Base-by-base conservation (phyloP, 2,888 invertebrate species). In the Agrochola macilenta region DNA sequence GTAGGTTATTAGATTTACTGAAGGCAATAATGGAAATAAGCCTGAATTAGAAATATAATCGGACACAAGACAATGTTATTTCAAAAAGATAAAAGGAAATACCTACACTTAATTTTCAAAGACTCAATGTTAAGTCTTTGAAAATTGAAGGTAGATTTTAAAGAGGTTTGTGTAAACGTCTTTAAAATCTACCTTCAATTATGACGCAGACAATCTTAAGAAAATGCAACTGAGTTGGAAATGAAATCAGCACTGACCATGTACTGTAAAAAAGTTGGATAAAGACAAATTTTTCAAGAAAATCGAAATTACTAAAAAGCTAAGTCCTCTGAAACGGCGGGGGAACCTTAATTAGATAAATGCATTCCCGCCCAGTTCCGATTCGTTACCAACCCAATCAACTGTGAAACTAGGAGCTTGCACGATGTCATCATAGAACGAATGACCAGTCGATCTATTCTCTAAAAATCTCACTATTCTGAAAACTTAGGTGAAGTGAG, bases 301-400 rank as follows among this genome's bases (percentile, higher is more conserved):
- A 43, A 20, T 11, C 69, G 14, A 57, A 70, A 63, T 35, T n/a
- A 64, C 61, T 60, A 60, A 74, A 71, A 74, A 60, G 58, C 23
- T 49, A 17, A 35, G 46, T 49, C 35, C 23, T n/a, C 60, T 60
- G 46, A 63, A 46, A 23, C 23, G 63, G 14, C 35, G n/a, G n/a
- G 23, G 26, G 23, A 65, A 11, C 5, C 60, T 20, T 73, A 60
- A 72, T 78, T 85, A 64, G 71, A 39, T 66, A 60, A 77, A 80
- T 81, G 71, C 75, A 81, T 64, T 57, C 63, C 70, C 78, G 63
- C 46, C 46, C 26, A 54, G 71, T 66, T 69, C 58, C 57, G 39
- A 52, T 72, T 73, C 49, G 58, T 69, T 69, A 66, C 30, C 35
- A 26, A 63, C 26, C 63, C 60, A 75, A 81, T 84, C 85, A 72